A percentile compares a stretch with the other conserved stretches of the same genome.
Evolutionary conservation across 37 sponge, comb jelly and placozoan genomes (phyloP).

Genomic region (Amphimedon queenslandica): DNA sequence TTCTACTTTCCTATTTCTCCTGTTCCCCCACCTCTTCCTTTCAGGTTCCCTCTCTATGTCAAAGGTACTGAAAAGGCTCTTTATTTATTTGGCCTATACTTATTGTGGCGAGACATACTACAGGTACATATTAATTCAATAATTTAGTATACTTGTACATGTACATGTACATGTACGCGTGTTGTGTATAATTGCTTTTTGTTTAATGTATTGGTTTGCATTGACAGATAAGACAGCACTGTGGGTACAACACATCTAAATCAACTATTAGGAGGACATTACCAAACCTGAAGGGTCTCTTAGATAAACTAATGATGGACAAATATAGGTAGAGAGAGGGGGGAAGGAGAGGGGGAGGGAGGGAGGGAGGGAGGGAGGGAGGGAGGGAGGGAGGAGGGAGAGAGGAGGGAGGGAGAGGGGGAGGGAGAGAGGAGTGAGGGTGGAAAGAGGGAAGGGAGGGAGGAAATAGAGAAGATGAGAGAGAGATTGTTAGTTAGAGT

Average conservation of each 20-base stretch:
- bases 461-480: too few species aligned
- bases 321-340: conserved; percentile 5
- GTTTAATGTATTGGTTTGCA: not conserved
- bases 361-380: too few species aligned
- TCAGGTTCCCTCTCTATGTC: conserved; percentile 58
- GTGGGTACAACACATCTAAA: conserved; percentile 37
- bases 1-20: too few species aligned
- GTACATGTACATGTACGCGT: not conserved
- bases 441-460: too few species aligned
- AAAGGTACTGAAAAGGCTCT: conserved; percentile 46
- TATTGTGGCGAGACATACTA: conserved; percentile 47
- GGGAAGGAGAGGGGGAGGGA: too few species aligned
- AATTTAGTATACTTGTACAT: not conserved
- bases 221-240: conserved; percentile 47
- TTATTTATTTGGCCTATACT: conserved; percentile 42
- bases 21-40: too few species aligned
- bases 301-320: conserved; percentile 35
- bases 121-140: conserved; percentile 26
- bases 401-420: too few species aligned
- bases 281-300: conserved; percentile 34
- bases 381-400: too few species aligned
- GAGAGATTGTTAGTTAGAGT: too few species aligned
- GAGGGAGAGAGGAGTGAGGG: too few species aligned
- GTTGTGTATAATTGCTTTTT: not conserved
- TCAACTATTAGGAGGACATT: conserved; percentile 35